Base-by-base conservation (phyloP, 2,113 vertebrate species). In the Tiliqua scincoides region DNA sequence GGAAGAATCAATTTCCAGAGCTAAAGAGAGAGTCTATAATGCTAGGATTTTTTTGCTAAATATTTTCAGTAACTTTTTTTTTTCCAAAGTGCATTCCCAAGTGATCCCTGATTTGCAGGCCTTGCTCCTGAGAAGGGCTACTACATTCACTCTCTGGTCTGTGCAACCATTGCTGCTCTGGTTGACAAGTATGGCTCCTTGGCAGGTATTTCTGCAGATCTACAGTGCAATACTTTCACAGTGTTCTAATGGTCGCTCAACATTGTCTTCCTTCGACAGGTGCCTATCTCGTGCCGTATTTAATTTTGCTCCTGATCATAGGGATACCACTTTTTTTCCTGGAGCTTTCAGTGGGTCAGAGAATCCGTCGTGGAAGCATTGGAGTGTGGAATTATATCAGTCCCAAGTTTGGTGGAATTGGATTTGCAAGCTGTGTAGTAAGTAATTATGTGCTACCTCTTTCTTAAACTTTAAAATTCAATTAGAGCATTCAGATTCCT, bases 331-430 rank as follows among this genome's bases (percentile, higher is more conserved):
- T 99, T 68, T 99, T 99, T 95, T 99, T 99, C 94, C 93, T 99
- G 98, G 99, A 99, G 94, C 98, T 99, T 83, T 97, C 98, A 1
- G 98, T 98, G 25, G 99, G 99, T 14, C 99, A 99, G 93, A 97
- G 98, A 87, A 99, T 99, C 91, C 97, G 99, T 25, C 94, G 98
- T 87, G 99, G 99, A 85, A 99, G 99, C 94, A 99, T 99, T 86
- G 98, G 98, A 17, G 98, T 99, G 25, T 99, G 99, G 99, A 99
- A 99, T 97, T 99, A 99, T 75, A 98, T 99, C 95, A 99, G 98
- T 93, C 99, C 98, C 70, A 98, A 97, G 59, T 96, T 99, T 92
- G 98, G 98, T 79, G 99, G 99, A 91, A 98, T 99, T 92, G 99
- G 99, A 94, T 99, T 98, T 85, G 97, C 98, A 90, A 99, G 98